Evolutionary conservation across 2,888 invertebrate species (phyloP), one percentile per base, ranked within the genome.

Genomic region (Chloroclystis v-ata): DNA sequence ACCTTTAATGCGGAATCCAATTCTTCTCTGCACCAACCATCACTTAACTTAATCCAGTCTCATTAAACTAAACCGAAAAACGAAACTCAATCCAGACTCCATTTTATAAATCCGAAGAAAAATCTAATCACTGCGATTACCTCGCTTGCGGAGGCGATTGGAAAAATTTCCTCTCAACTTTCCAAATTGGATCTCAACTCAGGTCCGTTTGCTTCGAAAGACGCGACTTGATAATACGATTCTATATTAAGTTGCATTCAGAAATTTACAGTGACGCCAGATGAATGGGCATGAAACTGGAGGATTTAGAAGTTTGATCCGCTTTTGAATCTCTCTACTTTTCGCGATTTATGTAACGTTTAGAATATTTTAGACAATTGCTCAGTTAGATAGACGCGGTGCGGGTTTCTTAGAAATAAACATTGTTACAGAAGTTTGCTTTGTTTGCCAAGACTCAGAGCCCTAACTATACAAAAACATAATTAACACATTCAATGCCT

Each of bases 151-250:
- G 66, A 69, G 71, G 81, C 82, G 84, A 86, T 86, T 84, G 84
- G 84, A 80, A 82, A 83, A 81, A 78, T 79, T 82, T 78, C 74
- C 77, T 74, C 67, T 66, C 62, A 82, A 86, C 78, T 83, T 86
- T 83, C 81, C 81, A 84, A 86, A 86, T 86, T 86, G 86, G 85
- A 84, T 86, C 71, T 65, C 74, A 59, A 62, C 71, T 68, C 68
- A 67, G 78, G 75, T 77, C 75, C 72, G 80, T 78, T 82, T 76
- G 75, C 67, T 64, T 65, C 75, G 70, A 78, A 78, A 75, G 65
- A 69, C 59, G 67, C 59, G 58, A 75, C 69, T 77, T 69, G 82
- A 79, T 84, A 82, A 80, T 76, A 69, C 80, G 78, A 82, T 82
- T 75, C 75, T 75, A 78, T 80, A 80, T 81, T 79, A 78, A 75